Evolutionary conservation across 2,888 invertebrate genomes (phyloP), one percentile per base, ranked within the genome.

Genomic region (Troglohyphantes excavatus): DNA sequence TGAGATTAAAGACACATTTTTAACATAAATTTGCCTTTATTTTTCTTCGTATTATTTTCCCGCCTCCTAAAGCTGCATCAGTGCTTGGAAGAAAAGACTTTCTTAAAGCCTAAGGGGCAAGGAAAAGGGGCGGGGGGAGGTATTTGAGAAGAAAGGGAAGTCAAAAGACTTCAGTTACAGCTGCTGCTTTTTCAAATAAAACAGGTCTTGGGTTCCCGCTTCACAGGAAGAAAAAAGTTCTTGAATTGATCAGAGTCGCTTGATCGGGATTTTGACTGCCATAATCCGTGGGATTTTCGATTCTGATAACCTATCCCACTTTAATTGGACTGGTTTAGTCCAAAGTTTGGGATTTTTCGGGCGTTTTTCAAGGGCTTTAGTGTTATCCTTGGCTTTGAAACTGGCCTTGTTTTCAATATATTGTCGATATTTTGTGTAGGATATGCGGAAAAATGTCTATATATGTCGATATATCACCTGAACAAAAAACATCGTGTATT

Each of bases 1-100:
- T 39, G 68, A 81, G 81, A 81, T 81, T 81, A 81, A 81, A 81
- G 68, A 59, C 81, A 81, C 46, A 70, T 70, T 81, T 81, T 68
- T 70, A 81, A 81, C 70, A 81, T 70, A 81, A 81, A 81, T 70
- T 59, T 53, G 53, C 53, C 53, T 53, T 70, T 81, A 68, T 81
- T 59, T 63, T 26, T 73, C 39, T 73, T 73, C 46, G 33, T 33
- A 61, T 76, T 21, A 33, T 76, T 76, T 39, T 21, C 23, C 65
- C 21, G 17, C 29, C 33, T 33, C 19, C n/a, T 11, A 76, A 61
- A 21, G 65, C 23, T 65, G 17, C 19, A 33, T 19, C 19, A 61
- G 13, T 7, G 39, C 26, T 26, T 65, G 9, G 23, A 73, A 75
- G 65, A 78, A 78, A 76, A 39, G 65, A 78, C 78, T 26, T 43